These are phyloP conservation scores for Alviniconcha strummeri DNA, from an alignment of 2,888 invertebrate genomes.

Conservation along the genomic window DNA sequence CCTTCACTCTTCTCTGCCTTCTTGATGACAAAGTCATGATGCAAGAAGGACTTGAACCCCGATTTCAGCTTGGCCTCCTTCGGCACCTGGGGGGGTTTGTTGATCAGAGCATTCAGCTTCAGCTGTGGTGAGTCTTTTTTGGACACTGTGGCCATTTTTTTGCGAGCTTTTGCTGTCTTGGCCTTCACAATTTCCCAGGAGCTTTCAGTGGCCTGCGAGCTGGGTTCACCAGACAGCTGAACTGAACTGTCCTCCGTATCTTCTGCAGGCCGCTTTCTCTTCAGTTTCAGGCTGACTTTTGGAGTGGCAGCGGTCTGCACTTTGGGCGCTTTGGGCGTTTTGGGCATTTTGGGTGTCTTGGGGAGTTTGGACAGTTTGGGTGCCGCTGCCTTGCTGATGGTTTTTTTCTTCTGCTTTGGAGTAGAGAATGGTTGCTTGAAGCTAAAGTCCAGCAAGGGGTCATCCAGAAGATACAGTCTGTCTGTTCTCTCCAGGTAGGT, in stretches of 20 bases:
- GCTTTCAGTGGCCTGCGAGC: no score
- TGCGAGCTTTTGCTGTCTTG: constrained; percentile 7
- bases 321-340: neutral
- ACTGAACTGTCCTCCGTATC: no score
- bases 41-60: neutral
- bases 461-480: neutral
- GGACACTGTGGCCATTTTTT: neutral
- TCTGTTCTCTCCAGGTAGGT: neutral
- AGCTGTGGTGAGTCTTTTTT: constrained; percentile 5
- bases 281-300: neutral
- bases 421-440: constrained; percentile 1
- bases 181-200: neutral
- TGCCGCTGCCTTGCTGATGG: no score
- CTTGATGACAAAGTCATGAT: neutral
- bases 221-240: no score
- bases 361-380: no score
- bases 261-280: neutral
- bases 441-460: neutral
- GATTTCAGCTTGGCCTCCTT: neutral
- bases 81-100: neutral
- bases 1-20: neutral
- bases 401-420: neutral
- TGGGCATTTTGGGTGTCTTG: neutral
- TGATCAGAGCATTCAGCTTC: neutral
- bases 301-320: neutral